phyloP scores from a whole-genome alignment of 2,113 vertebrate genomes.

The Corynorhinus townsendii region DNA sequence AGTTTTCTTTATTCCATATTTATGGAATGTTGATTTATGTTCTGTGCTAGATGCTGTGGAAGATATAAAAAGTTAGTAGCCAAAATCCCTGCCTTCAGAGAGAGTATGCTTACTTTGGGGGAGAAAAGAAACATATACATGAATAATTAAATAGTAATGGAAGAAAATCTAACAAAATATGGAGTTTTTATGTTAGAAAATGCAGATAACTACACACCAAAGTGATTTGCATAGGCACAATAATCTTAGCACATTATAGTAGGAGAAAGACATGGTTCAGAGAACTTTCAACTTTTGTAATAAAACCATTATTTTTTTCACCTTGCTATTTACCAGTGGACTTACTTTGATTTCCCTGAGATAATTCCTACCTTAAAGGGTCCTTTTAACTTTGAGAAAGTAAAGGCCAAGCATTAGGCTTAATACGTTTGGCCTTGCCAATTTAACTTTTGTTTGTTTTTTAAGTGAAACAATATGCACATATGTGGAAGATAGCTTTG shows the following conservation, averaged over 20 bases:
- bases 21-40: background rate
- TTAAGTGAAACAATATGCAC: background rate
- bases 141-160: constrained; percentile 17
- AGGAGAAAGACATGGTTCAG: background rate
- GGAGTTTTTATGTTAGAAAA: background rate
- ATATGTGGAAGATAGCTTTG: background rate
- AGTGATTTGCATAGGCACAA: background rate
- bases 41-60: background rate
- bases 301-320: background rate
- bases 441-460: background rate
- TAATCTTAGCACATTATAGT: background rate
- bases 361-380: background rate
- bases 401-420: background rate
- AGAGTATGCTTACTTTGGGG: background rate
- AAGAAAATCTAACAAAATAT: background rate
- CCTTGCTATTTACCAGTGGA: background rate
- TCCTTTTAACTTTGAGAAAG: background rate
- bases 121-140: background rate
- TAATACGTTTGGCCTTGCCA: background rate
- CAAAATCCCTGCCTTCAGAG: background rate
- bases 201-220: background rate
- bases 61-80: background rate
- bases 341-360: background rate
- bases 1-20: constrained; percentile 1
- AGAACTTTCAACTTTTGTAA: background rate